Conservation (phyloP, 2,797 vertebrate genomes). For the Natrix natrix region DNA sequence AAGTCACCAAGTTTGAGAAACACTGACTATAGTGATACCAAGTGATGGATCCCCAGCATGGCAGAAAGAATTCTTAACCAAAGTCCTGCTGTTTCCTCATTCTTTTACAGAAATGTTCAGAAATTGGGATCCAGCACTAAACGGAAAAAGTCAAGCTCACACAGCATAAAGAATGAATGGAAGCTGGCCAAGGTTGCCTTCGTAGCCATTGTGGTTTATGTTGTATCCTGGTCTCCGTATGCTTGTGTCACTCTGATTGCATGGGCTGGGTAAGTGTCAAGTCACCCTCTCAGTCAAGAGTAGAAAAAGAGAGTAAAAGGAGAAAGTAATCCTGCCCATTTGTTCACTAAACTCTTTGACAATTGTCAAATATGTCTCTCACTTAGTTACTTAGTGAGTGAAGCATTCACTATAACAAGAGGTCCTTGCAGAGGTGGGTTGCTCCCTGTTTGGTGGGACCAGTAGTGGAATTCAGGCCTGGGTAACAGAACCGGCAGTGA, state of each 20-base stretch:
- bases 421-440: not conserved
- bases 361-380: not conserved
- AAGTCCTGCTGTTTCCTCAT: not conserved
- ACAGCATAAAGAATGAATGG: slow-evolving; percentile 83
- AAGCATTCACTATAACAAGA: not conserved
- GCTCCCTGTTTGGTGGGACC: too few relatives aligned
- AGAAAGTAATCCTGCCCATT: not conserved
- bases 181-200: slow-evolving; percentile 89
- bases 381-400: not conserved
- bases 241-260: slow-evolving; percentile 87
- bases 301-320: not conserved
- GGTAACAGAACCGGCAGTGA: too few relatives aligned
- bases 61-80: not conserved
- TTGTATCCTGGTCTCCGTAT: slow-evolving; percentile 87
- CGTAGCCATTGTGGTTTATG: slow-evolving; percentile 83
- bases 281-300: not conserved
- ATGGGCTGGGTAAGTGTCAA: slow-evolving; percentile 83
- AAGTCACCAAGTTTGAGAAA: too few relatives aligned
- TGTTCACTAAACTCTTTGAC: not conserved
- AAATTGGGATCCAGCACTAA: slow-evolving; percentile 77
- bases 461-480: too few relatives aligned
- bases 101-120: slow-evolving; percentile 74
- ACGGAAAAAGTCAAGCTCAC: slow-evolving; percentile 72
- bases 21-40: not conserved
- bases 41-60: not conserved